Base-by-base conservation (phyloP, 2,797 vertebrate species). In the Cygnus olor region DNA sequence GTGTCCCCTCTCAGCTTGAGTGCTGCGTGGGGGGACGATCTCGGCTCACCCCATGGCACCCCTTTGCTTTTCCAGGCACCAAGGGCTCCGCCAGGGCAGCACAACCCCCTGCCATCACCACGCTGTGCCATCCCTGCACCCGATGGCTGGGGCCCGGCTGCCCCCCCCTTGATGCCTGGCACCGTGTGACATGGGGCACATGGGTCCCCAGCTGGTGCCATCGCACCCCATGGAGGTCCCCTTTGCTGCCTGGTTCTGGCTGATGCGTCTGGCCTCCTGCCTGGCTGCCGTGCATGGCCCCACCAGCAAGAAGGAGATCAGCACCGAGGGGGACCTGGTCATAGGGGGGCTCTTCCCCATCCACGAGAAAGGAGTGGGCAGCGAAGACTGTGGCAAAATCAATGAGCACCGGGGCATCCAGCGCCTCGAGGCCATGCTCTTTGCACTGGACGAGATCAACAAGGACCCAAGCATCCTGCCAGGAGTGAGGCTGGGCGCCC, bases 341-440 rank as follows among this genome's bases (percentile, higher is more conserved):
- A 99, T 99, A 2, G 99, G 99, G 22, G 99, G 99, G 82, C 98
- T 99, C 85, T 99, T 99, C 95, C 99, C 99, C 0, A 98, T 99
- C 61, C 99, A 99, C 10, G 98, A 99, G 94, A 99, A 99, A 95
- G 99, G 99, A 13, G 98, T 98, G 5, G 98, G 98, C 15, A 96
- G 93, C 0, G 98, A 99, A 97, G 99, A 99, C 93, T 99, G 99
- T 0, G 99, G 99, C 28, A 98, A 98, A 72, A 99, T 99, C 97
- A 99, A 99, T 0, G 98, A 99, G 84, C 98, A 99, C 81, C 98
- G 99, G 15, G 99, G 99, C 27, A 99, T 99, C 97, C 99, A 99
- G 97, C 98, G 99, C 81, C 98, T 99, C 89, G 99, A 99, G 94
- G 99, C 99, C 97, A 99, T 99, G 99, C 98, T 99, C 74, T 98